Base-by-base conservation (phyloP, 2,113 vertebrate species). In the Ifrita kowaldi region DNA sequence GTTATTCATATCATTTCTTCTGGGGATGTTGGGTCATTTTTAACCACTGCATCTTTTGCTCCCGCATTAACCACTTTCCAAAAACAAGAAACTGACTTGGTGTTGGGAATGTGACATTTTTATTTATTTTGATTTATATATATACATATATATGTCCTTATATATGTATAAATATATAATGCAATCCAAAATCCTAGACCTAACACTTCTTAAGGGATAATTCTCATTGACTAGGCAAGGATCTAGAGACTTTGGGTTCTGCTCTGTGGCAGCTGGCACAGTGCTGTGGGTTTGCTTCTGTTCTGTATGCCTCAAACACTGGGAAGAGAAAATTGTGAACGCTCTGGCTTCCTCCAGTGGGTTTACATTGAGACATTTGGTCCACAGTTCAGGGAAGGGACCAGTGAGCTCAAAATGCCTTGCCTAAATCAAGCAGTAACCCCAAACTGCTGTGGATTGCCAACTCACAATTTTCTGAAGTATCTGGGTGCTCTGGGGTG, bases 11-110 rank as follows among this genome's bases (percentile, higher is more conserved):
- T 96, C 98, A 98, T 98, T 98, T 98, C 98, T 98, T 99, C 98
- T 98, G 98, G 98, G 97, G 98, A 98, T 98, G 98, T 97, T 97
- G 98, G 98, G 98, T 98, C 98, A 98, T 98, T 98, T 98, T 98
- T 98, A 98, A 98, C 97, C 98, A 98, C 97, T 98, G 97, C 98
- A 98, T 98, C 98, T 98, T 98, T 97, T 98, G 98, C 97, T 98
- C 98, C 97, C 50, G 79, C 97, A 98, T 99, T 98, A 99, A 99
- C 98, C 97, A 97, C 98, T 98, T 97, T 98, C 98, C 97, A 96
- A 98, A 98, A 98, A 98, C 93, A 96, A 98, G 95, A 67, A 95
- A 96, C 96, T 97, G 97, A 97, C 98, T 98, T 94, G 98, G 98
- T 98, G 98, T 97, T 98, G 98, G 98, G 98, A 98, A 97, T 97